phyloP scores from a whole-genome alignment of 2,888 invertebrate genomes.

The Cheilosia soror region DNA sequence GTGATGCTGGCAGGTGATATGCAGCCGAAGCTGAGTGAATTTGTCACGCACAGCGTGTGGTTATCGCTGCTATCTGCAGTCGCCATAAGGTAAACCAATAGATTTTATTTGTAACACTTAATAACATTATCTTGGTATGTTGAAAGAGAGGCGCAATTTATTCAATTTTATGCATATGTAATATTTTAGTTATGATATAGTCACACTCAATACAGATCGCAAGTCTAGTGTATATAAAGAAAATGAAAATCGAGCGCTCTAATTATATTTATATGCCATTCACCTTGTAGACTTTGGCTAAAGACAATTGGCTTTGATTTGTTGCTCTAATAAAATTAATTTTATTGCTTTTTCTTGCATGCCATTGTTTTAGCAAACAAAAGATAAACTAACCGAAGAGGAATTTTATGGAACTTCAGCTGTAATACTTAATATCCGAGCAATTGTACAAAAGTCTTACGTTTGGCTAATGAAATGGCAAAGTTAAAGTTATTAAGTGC shows the following conservation, averaged over 20 bases:
- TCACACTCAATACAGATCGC: background rate
- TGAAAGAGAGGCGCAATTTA: slow-evolving; percentile 1
- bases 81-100: background rate
- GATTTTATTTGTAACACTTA: background rate
- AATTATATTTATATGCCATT: slow-evolving; percentile 1
- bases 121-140: background rate
- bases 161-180: background rate
- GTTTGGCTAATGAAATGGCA: background rate
- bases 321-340: slow-evolving; percentile 13
- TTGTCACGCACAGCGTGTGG: slow-evolving; percentile 19
- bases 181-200: background rate
- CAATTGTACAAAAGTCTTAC: slow-evolving; percentile 1
- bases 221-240: background rate
- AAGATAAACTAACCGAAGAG: slow-evolving; percentile 32
- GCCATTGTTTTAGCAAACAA: background rate
- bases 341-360: slow-evolving; percentile 13
- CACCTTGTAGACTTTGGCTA: background rate
- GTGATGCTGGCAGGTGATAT: slow-evolving; percentile 41
- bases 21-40: slow-evolving; percentile 25
- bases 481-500: background rate
- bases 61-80: slow-evolving; percentile 7
- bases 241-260: slow-evolving; percentile 2
- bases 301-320: slow-evolving; percentile 16
- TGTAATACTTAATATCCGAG: slow-evolving; percentile 8
- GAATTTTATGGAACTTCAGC: slow-evolving; percentile 27